Conservation (phyloP, 2,113 vertebrate genomes). For the Prionailurus bengalensis region DNA sequence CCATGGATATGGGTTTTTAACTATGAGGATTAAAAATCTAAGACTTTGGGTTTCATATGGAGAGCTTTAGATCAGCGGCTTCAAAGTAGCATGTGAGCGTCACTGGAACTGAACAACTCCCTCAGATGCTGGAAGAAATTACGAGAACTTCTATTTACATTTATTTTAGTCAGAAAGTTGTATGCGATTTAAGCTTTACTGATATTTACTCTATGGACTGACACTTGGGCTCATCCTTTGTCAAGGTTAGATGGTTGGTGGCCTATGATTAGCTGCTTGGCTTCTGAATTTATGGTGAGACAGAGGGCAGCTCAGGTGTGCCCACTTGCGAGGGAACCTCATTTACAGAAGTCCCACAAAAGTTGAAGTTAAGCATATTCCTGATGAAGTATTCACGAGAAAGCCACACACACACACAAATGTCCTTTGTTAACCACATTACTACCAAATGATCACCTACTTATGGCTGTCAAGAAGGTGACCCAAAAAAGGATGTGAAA, state of each 20-base stretch:
- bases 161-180: not conserved
- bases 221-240: not conserved
- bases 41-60: not conserved
- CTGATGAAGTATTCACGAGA: not conserved
- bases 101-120: not conserved
- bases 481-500: not conserved
- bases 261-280: too few relatives aligned
- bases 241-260: not conserved
- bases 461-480: not conserved
- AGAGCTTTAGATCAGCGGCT: not conserved
- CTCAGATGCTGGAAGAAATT: not conserved
- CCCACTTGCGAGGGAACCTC: fast-evolving
- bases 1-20: not conserved
- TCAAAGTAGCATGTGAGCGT: not conserved
- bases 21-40: not conserved
- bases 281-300: not conserved
- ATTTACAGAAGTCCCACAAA: not conserved
- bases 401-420: not conserved
- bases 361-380: not conserved
- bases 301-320: not conserved
- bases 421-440: not conserved
- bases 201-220: not conserved
- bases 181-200: not conserved
- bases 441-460: not conserved
- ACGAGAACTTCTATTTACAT: too few relatives aligned